Conservation (phyloP, 1,140 invertebrate species). For the Vanessa atalanta region DNA sequence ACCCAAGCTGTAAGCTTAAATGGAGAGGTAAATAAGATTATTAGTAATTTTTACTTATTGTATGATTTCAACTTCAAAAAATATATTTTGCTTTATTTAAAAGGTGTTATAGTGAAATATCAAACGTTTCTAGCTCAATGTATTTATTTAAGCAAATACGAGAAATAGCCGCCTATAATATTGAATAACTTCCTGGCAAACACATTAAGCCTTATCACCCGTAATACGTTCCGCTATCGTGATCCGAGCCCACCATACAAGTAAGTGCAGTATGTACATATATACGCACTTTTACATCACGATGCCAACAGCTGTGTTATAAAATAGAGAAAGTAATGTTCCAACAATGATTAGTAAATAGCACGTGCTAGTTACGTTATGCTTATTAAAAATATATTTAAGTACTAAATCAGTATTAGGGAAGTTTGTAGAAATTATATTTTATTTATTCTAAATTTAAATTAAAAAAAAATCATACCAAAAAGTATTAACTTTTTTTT, state of each 20-base stretch:
- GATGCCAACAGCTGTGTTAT: not conserved
- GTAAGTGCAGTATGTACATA: not conserved
- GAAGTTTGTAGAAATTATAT: no score
- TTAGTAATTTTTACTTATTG: no score
- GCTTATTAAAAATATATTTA: not conserved
- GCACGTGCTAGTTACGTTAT: not conserved
- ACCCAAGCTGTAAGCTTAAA: no score
- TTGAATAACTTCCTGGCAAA: constrained; percentile 3
- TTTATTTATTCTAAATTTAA: no score
- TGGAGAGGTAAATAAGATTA: no score
- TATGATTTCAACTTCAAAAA: no score
- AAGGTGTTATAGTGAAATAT: no score
- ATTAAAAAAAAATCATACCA: no score
- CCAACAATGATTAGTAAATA: not conserved
- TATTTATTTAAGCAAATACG: not conserved
- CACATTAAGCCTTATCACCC: not conserved
- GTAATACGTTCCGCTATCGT: constrained; percentile 8
- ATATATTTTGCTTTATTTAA: no score
- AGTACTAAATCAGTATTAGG: no score
- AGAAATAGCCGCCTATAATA: not conserved
- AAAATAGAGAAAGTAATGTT: constrained; percentile 2
- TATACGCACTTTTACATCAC: not conserved
- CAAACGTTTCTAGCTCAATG: not conserved
- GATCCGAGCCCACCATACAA: not conserved
- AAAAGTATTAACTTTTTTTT: no score